Conservation (phyloP, 2,113 vertebrate species). For the Nothobranchius furzeri region DNA sequence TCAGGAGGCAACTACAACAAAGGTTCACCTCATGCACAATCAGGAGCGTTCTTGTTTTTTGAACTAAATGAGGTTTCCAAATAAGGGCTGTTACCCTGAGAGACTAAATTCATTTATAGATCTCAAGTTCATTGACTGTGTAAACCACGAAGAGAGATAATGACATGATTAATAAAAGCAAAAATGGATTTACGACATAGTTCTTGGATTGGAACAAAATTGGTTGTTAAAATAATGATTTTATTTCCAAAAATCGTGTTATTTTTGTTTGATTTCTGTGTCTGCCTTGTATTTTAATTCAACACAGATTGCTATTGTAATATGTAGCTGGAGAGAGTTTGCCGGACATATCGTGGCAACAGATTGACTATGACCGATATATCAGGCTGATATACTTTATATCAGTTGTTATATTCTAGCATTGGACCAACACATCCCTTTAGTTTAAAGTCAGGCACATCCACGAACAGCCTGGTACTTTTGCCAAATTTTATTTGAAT, state of each 20-base stretch:
- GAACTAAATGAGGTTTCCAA: not conserved
- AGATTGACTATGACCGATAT: too few species aligned
- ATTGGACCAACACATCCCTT: too few species aligned
- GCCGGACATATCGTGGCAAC: too few species aligned
- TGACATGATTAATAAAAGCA: constrained; percentile 49
- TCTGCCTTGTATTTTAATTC: constrained; percentile 28
- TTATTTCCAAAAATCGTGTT: constrained; percentile 30
- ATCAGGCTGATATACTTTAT: too few species aligned
- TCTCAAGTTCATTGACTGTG: constrained; percentile 46
- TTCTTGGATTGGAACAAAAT: constrained; percentile 66
- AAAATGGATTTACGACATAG: constrained; percentile 66
- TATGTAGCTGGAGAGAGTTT: too few species aligned
- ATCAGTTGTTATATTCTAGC: too few species aligned
- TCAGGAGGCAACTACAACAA: constrained; percentile 9
- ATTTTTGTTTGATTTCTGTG: constrained; percentile 46
- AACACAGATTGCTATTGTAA: not conserved
- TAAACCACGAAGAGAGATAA: constrained; percentile 24
- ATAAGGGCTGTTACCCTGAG: not conserved
- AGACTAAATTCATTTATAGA: constrained; percentile 10
- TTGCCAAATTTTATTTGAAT: too few species aligned
- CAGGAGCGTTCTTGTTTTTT: not conserved
- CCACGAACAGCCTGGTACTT: too few species aligned
- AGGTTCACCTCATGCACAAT: constrained; percentile 19
- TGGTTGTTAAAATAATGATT: constrained; percentile 34
- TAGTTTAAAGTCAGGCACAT: too few species aligned